Conservation (phyloP, 2,113 vertebrate genomes). For the Python bivittatus region DNA sequence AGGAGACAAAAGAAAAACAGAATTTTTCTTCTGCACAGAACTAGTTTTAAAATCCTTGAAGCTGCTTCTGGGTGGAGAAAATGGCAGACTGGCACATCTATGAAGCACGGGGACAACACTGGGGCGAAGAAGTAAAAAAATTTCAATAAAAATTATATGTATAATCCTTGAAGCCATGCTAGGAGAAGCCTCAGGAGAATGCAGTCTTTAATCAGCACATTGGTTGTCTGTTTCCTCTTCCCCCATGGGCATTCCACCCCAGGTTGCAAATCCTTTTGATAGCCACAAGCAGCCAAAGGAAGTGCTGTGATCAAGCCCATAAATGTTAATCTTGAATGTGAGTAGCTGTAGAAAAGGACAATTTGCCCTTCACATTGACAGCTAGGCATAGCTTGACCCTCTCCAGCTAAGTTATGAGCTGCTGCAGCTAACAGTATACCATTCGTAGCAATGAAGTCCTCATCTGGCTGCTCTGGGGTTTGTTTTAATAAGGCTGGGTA, state of each 20-base stretch:
- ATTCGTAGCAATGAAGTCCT: neutral
- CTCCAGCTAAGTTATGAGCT: neutral
- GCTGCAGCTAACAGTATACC: fast-evolving
- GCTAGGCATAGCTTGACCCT: neutral
- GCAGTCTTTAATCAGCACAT: neutral
- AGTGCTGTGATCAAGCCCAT: neutral
- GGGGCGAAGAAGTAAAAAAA: neutral
- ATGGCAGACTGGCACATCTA: neutral
- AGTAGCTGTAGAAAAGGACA: neutral
- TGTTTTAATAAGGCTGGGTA: conserved; percentile 45
- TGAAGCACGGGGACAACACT: neutral
- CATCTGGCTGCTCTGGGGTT: neutral
- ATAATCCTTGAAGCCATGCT: neutral
- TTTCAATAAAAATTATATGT: too few species aligned
- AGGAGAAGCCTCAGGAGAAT: neutral
- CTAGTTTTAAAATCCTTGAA: neutral
- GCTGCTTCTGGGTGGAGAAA: neutral
- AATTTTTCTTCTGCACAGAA: neutral
- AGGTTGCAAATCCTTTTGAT: neutral
- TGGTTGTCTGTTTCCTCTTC: neutral
- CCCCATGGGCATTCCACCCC: neutral
- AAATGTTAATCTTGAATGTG: conserved; percentile 11
- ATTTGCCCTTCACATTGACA: neutral
- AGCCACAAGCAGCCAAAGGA: neutral
- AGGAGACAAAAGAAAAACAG: neutral